Conservation (phyloP, 30 jellyfish, hydroid and myxozoan genomes). For the Nemopilema nomurai region DNA sequence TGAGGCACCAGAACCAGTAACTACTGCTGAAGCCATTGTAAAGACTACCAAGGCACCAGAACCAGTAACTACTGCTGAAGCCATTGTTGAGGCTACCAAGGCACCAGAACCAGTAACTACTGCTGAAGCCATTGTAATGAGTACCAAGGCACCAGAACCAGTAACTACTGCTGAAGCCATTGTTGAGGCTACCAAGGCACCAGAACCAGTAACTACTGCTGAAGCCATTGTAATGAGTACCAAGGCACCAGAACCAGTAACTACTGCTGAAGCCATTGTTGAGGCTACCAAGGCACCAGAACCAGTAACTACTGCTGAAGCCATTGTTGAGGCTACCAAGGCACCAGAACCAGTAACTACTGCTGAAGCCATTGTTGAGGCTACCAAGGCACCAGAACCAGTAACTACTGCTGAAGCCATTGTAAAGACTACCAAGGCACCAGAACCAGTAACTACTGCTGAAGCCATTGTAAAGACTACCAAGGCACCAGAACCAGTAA, state of each 20-base stretch:
- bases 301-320: neutral
- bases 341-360: slow-evolving; percentile 3
- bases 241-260: slow-evolving; percentile 6
- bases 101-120: slow-evolving; percentile 39
- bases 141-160: neutral
- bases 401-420: slow-evolving; percentile 6
- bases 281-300: slow-evolving; percentile 7
- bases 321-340: neutral
- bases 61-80: slow-evolving; percentile 34
- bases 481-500: slow-evolving; percentile 2
- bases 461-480: slow-evolving; percentile 15
- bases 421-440: neutral
- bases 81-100: slow-evolving; percentile 14
- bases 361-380: neutral
- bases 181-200: slow-evolving; percentile 4
- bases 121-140: slow-evolving; percentile 19
- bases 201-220: slow-evolving; percentile 1
- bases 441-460: slow-evolving; percentile 12
- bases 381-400: slow-evolving; percentile 13
- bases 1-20: neutral
- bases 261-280: slow-evolving; percentile 5
- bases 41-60: neutral
- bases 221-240: neutral
- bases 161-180: slow-evolving; percentile 26
- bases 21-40: neutral